Evolutionary conservation across 2,888 invertebrate genomes (phyloP).

Genomic region (Graphium colonna): DNA sequence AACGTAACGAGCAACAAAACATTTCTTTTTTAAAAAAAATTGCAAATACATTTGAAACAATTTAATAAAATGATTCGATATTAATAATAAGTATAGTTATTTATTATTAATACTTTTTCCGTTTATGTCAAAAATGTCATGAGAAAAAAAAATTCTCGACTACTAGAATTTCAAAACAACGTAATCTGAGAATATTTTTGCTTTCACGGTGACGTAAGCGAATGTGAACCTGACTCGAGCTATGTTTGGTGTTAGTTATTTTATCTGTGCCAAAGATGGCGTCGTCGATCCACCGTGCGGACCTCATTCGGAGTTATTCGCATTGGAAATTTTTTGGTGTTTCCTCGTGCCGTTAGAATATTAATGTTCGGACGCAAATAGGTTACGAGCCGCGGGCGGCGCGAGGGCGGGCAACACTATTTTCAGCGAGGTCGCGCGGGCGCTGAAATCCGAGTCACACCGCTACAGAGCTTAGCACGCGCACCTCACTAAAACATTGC

Average conservation of each 20-base stretch:
- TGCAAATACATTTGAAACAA: no score
- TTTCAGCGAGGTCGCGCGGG: constrained; percentile 74
- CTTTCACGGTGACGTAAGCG: constrained; percentile 15
- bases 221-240: constrained; percentile 10
- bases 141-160: background rate
- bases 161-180: background rate
- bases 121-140: background rate
- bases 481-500: constrained; percentile 8
- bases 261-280: constrained; percentile 13
- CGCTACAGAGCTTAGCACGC: constrained; percentile 37
- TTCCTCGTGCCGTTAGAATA: constrained; percentile 77
- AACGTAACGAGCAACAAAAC: no score
- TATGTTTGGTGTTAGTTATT: constrained; percentile 25
- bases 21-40: background rate
- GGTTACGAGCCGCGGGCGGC: constrained; percentile 45
- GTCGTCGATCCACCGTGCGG: background rate
- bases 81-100: background rate
- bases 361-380: constrained; percentile 72
- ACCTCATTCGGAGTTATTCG: constrained; percentile 61
- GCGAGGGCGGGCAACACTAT: constrained; percentile 57
- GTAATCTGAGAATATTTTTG: background rate
- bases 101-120: background rate
- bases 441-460: constrained; percentile 73
- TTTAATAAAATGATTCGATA: no score
- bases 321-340: constrained; percentile 65